Evolutionary conservation across 1,140 invertebrate species (phyloP).

Genomic region (Diploscapter pachys): DNA sequence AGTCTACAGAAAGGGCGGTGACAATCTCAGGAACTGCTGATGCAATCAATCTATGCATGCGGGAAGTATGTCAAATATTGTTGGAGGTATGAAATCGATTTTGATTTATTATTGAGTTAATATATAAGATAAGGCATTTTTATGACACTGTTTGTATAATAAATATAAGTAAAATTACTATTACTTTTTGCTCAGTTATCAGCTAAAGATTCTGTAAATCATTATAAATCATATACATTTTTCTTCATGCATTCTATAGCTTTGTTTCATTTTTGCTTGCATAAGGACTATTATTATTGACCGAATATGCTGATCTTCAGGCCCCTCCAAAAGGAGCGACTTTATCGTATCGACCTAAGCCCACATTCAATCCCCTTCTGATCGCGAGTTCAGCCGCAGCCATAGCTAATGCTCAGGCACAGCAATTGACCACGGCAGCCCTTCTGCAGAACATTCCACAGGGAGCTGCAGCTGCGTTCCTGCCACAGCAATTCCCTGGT

Average conservation of each 20-base stretch:
- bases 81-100: constrained; percentile 74
- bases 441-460: not conserved
- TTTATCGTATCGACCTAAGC: constrained; percentile 97
- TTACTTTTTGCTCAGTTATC: constrained; percentile 23
- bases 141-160: not conserved
- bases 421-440: constrained; percentile 22
- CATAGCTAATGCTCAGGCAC: constrained; percentile 21
- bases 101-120: constrained; percentile 18
- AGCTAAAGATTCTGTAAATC: constrained; percentile 9
- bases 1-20: constrained; percentile 97
- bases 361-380: constrained; percentile 64
- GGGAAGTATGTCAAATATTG: constrained; percentile 98
- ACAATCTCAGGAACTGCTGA: constrained; percentile 95
- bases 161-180: not conserved
- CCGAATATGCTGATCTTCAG: constrained; percentile 67
- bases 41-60: constrained; percentile 96
- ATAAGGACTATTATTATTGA: not conserved
- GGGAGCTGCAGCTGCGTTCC: too few species aligned
- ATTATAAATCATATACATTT: not conserved
- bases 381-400: constrained; percentile 58
- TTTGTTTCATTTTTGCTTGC: not conserved
- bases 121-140: not conserved
- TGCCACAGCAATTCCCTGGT: too few species aligned
- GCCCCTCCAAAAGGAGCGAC: constrained; percentile 97
- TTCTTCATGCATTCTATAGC: constrained; percentile 43